Base-by-base conservation (phyloP, 2,797 vertebrate species). In the Streptopelia turtur region DNA sequence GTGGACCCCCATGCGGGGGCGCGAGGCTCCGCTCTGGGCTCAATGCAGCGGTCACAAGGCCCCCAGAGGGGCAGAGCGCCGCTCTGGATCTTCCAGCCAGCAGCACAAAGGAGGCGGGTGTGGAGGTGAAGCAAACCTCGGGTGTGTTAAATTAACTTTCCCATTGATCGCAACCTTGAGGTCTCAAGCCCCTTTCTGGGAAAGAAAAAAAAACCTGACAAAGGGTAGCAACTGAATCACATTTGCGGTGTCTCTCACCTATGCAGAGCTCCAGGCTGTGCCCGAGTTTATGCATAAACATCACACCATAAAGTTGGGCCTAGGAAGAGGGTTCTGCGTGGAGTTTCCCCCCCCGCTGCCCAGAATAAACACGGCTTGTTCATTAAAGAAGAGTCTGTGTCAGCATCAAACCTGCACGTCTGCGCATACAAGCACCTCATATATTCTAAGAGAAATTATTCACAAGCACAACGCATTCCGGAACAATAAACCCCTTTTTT, bases 131-230 rank as follows among this genome's bases (percentile, higher is more conserved):
- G 91, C 45, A 75, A 79, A 57, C 65, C 56, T 33, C 71, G 3
- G 4, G 25, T 13, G 45, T 11, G 43, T 52, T 31, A 55, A 14
- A 17, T 92, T 66, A 90, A 84, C 82, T 96, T 83, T 93, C 91
- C 69, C n/a, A 11, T 35, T 93, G 96, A 93, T 94, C 79, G 2
- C 55, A 59, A 8, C 91, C 95, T 66, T 70, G 90, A 66, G 60
- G 50, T 60, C 89, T 65, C 70, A 7, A 59, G 39, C 37, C 89
- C 21, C 72, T 28, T 77, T 18, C 57, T 39, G 30, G 5, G 63
- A 10, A 70, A 79, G 81, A 49, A 33, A 61, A 57, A 57, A 43
- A 49, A 74, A 71, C 35, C 80, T 16, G 52, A 30, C 1, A 80
- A 82, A 60, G 5, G 82, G 65, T 1, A 56, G 68, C 66, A 72